Percentiles rank a stretch among this genome's conserved stretches.
Evolutionary conservation across 2,888 invertebrate species (phyloP).

Genomic region (Dione vanillae): DNA sequence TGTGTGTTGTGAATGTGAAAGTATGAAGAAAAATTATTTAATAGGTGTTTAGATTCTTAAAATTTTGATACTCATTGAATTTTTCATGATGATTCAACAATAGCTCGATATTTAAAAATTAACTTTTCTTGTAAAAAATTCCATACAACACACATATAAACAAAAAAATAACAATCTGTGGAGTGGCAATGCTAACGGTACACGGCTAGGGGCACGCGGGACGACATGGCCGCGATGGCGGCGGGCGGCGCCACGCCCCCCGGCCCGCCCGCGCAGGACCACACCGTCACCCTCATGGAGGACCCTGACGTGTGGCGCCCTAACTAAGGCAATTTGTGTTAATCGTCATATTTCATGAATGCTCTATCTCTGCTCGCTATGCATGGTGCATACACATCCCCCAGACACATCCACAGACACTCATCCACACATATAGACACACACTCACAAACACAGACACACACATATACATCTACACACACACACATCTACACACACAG

Average conservation of each 20-base stretch:
- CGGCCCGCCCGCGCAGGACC: slow-evolving; percentile 82
- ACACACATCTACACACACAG: neutral
- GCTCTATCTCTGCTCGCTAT: slow-evolving; percentile 39
- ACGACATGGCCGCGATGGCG: slow-evolving; percentile 93
- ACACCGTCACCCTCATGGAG: slow-evolving; percentile 94
- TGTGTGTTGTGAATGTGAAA: slow-evolving; percentile 6
- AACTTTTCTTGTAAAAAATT: neutral
- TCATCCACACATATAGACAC: neutral
- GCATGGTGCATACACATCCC: neutral
- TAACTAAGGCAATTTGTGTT: slow-evolving; percentile 85
- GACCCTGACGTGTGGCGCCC: slow-evolving; percentile 97
- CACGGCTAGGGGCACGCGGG: slow-evolving; percentile 89
- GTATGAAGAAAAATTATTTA: too few species aligned
- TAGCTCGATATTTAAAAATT: too few species aligned
- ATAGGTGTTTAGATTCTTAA: too few species aligned
- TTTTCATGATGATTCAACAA: too few species aligned
- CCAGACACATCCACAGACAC: neutral
- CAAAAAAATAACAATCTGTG: slow-evolving; percentile 23
- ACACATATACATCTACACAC: too few species aligned
- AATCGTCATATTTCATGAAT: slow-evolving; percentile 23
- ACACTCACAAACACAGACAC: neutral
- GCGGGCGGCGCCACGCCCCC: slow-evolving; percentile 87
- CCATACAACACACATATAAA: neutral
- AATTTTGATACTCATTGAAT: too few species aligned
- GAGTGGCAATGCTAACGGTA: slow-evolving; percentile 36